phyloP scores from a whole-genome alignment of 2,888 invertebrate genomes.

The Pyrochroa serraticornis region DNA sequence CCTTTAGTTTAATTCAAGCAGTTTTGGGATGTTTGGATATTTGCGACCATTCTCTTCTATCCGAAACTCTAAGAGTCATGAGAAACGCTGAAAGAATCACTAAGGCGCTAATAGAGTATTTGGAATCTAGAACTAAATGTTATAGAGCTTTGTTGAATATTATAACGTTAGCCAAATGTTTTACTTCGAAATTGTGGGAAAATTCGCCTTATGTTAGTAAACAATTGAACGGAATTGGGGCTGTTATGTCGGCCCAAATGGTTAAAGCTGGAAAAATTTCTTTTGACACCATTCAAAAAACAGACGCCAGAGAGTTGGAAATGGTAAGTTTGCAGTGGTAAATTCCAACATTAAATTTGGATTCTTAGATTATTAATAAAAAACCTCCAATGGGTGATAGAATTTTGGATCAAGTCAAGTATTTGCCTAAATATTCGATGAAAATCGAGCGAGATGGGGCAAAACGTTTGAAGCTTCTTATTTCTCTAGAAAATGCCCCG shows the following conservation, averaged over 20 bases:
- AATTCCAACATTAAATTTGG: constrained; percentile 23
- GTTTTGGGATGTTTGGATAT: constrained; percentile 72
- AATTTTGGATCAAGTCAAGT: constrained; percentile 65
- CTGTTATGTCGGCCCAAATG: constrained; percentile 66
- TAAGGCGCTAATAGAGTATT: constrained; percentile 68
- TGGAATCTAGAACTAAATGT: constrained; percentile 56
- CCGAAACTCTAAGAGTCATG: constrained; percentile 74
- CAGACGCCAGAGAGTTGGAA: constrained; percentile 77
- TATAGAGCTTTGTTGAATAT: constrained; percentile 66
- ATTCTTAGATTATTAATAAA: constrained; percentile 70
- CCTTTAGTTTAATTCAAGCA: constrained; percentile 74
- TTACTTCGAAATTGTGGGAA: constrained; percentile 75
- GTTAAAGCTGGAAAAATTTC: constrained; percentile 71
- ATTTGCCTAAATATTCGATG: constrained; percentile 69
- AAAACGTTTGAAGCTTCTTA: constrained; percentile 29
- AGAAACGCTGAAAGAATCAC: constrained; percentile 70
- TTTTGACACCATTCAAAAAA: constrained; percentile 67
- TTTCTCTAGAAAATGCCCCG: constrained; percentile 57
- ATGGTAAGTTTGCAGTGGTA: constrained; percentile 56
- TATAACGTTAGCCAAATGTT: constrained; percentile 69
- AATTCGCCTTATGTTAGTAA: constrained; percentile 71
- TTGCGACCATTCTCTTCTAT: constrained; percentile 69
- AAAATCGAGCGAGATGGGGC: constrained; percentile 47
- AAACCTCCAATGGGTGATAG: constrained; percentile 75
- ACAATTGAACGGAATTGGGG: constrained; percentile 76